Base-by-base conservation (phyloP, 2,797 vertebrate species). In the Phaenicophaeus curvirostris region DNA sequence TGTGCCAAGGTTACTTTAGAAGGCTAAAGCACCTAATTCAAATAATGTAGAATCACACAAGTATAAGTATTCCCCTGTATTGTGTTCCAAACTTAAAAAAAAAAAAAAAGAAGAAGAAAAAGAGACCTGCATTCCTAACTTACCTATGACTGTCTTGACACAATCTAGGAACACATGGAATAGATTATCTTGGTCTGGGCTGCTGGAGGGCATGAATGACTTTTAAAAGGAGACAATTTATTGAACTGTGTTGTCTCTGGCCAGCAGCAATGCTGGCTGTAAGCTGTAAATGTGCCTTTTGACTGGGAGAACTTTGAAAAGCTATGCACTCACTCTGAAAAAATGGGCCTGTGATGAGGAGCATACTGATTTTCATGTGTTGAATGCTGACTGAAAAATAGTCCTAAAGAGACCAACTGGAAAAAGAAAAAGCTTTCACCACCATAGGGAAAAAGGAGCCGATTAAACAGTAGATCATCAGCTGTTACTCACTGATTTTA, bases 1-100 rank as follows among this genome's bases (percentile, higher is more conserved):
- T 46, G 39, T 79, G 48, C 41, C 41, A 74, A 90, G 20, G 73
- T 87, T 77, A 55, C 73, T 18, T 53, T 11, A 21, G 39, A 5
- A 33, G 31, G 2, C 28, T 72, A 0, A 0, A 83, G 10, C 15
- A 54, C 19, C 17, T 85, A 17, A 72, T 58, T 72, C 2, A 3
- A 37, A 66, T 51, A 62, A 67, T 14, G 19, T 3, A 35, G 54
- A 63, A 6, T 65, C 16, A 73, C 11, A 37, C 0, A 23, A 13
- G 17, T 18, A 62, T 35, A 83, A 90, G 54, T 74, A 65, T 72
- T 76, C 6, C 14, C 7, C 33, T 39, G 5, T 7, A 35, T 24
- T 76, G 2, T 59, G 10, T 82, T 79, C 67, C 16, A 5, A 33
- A 39, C 39, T 39, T 39, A 9, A 39, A 57, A 58, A 73, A 44